A percentile compares a stretch with the other conserved stretches of the same genome.
These are phyloP conservation scores for Vireo griseus DNA, from an alignment of 2,797 vertebrate genomes.

Conservation along the genomic window DNA sequence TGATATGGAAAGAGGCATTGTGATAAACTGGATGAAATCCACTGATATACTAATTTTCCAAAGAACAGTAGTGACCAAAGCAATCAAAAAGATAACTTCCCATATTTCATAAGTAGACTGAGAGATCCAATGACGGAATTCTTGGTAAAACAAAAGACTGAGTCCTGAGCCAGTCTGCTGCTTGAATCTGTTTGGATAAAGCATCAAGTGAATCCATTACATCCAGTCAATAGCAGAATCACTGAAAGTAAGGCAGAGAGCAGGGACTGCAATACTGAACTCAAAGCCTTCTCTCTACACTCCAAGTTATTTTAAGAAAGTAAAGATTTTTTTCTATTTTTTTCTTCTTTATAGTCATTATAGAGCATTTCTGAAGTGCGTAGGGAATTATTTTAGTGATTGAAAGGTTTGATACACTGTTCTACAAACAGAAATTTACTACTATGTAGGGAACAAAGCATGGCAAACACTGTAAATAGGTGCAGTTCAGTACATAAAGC, in stretches of 20 bases:
- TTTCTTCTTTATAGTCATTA: neutral
- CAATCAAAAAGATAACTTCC: neutral
- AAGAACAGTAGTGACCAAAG: neutral
- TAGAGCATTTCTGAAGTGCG: neutral
- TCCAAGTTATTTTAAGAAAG: slow-evolving; percentile 1
- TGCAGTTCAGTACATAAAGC: neutral
- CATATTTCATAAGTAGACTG: neutral
- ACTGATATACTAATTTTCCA: neutral
- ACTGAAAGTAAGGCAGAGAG: neutral
- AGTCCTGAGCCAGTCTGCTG: neutral
- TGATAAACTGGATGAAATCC: neutral
- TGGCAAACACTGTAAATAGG: neutral
- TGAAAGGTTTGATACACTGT: neutral
- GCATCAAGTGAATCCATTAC: neutral
- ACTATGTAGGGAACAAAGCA: neutral
- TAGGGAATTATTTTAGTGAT: neutral
- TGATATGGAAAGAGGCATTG: neutral
- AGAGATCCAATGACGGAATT: neutral
- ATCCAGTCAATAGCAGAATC: neutral
- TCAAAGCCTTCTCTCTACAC: neutral
- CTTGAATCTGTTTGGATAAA: neutral
- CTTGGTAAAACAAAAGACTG: neutral
- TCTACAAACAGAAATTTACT: neutral
- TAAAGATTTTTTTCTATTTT: neutral
- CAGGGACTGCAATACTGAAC: neutral